Conservation (phyloP, 1,140 invertebrate genomes). For the Cotesia glomerata region DNA sequence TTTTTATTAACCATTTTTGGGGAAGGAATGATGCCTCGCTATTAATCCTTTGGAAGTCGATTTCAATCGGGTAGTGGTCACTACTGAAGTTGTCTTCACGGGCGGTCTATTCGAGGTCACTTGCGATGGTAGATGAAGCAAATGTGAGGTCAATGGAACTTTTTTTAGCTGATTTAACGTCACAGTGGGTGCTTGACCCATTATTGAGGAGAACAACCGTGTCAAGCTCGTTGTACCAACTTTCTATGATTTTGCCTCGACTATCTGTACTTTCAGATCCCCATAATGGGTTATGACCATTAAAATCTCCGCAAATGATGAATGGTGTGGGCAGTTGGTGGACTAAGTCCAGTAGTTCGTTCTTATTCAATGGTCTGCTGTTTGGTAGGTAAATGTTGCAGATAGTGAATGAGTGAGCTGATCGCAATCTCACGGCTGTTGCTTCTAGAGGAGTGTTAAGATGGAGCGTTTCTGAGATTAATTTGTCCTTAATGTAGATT, state of each 20-base stretch:
- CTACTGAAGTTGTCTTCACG: conserved; percentile 39
- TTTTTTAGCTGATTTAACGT: conserved; percentile 31
- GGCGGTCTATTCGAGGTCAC: conserved; percentile 41
- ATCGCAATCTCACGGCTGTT: conserved; percentile 36
- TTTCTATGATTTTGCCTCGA: conserved; percentile 41
- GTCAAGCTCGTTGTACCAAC: conserved; percentile 30
- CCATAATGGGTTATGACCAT: conserved; percentile 44
- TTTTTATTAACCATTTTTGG: conserved; percentile 38
- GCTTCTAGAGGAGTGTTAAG: conserved; percentile 38
- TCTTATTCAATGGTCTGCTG: conserved; percentile 25
- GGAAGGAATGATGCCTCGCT: neutral
- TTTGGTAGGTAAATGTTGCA: conserved; percentile 44
- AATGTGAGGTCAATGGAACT: conserved; percentile 43
- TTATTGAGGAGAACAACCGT: conserved; percentile 35
- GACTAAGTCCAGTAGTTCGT: conserved; percentile 37
- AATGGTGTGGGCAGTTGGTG: conserved; percentile 44
- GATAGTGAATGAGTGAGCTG: conserved; percentile 35
- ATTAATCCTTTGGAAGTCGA: conserved; percentile 28
- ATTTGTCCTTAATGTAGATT: conserved; percentile 38
- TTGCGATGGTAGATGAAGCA: conserved; percentile 33
- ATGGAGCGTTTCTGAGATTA: conserved; percentile 33
- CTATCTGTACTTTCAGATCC: conserved; percentile 40
- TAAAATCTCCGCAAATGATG: conserved; percentile 45
- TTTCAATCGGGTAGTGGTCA: conserved; percentile 45
- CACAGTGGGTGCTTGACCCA: conserved; percentile 38